Base-by-base conservation (phyloP, 2,888 invertebrate species). In the Xylota sylvarum region DNA sequence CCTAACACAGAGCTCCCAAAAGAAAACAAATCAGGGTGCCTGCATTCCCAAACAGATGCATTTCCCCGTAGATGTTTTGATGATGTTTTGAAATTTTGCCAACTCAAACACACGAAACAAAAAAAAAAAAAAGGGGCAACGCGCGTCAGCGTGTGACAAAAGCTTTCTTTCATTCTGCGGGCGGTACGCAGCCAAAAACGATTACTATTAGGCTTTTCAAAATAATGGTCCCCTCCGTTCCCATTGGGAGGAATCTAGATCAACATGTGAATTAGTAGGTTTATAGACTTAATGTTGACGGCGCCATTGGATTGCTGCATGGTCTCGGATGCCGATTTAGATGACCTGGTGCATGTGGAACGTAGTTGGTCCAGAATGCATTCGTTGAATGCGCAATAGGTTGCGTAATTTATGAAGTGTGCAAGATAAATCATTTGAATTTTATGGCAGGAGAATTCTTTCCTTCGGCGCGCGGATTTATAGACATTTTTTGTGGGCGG, bases 11-110 rank as follows among this genome's bases (percentile, higher is more conserved):
- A 23, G 19, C 46, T 10, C 17, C 12, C 27, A n/a, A n/a, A 32
- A 48, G 4, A 35, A 56, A 35, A 58, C 7, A 37, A 40, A 65
- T 35, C 35, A 46, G 9, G 9, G 64, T 46, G 30, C 7, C 46
- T 65, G 52, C 60, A 70, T 70, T 70, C 69, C 55, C 5, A 46
- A 55, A 43, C 62, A 78, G 78, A 78, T 77, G 78, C 35, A 70
- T 32, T 56, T 58, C 6, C 6, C 12, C 2, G 56, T 17, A 14
- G 43, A 23, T 17, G 37, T 64, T 76, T 56, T 4, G 70, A 76
- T 50, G 70, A 76, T 58, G 82, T 83, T 83, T 84, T 84, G 84
- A 84, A 64, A 55, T 64, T 52, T 50, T 84, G 79, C 79, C 84
- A 84, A 70, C 14, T 6, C 43, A 43, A 43, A 43, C 43, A 40